Evolutionary conservation across 2,888 invertebrate genomes (phyloP), one percentile per base, ranked within the genome.

Genomic region (Hemicrepidius hirtus): DNA sequence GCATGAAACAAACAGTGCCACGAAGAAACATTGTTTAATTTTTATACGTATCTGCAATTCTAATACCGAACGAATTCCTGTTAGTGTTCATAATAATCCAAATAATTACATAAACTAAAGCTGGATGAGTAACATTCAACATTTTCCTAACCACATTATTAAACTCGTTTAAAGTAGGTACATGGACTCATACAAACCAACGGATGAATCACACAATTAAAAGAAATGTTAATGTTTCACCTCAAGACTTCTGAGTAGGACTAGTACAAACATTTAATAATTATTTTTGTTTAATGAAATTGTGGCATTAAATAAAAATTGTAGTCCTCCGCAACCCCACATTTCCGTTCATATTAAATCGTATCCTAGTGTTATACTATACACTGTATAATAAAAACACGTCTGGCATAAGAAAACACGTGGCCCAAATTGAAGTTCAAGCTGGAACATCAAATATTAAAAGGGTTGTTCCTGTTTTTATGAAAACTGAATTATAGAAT

Each of bases 221-320:
- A n/a, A 16, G 55, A 55, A 55, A 55, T 32, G 55, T 55, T 55
- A 55, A 55, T 16, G 55, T 55, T 55, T 55, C 50, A 50, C 24
- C 50, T 50, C 12, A n/a, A 12, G 24, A 18, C 44, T 44, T 18
- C 32, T 18, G 13, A 13, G 13, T 13, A 18, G 16, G 1, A 44
- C 13, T 13, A n/a, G n/a, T n/a, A 44, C 44, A 1, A 44, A 44
- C n/a, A 13, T 44, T 44, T 44, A 44, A 9, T 18, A 13, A 13
- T 44, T 44, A 18, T 7, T 7, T 44, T 13, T 12, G 13, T 9
- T 44, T 44, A 44, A 32, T 32, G 32, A 32, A 32, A 32, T 32
- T 5, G 44, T 5, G 1, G 9, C 44, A 44, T 44, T 1, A 13
- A 24, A 44, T 44, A 13, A 41, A 13, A 41, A 41, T 13, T 5